Conservation (phyloP, 2,888 invertebrate species). For the Patella ulyssiponensis region DNA sequence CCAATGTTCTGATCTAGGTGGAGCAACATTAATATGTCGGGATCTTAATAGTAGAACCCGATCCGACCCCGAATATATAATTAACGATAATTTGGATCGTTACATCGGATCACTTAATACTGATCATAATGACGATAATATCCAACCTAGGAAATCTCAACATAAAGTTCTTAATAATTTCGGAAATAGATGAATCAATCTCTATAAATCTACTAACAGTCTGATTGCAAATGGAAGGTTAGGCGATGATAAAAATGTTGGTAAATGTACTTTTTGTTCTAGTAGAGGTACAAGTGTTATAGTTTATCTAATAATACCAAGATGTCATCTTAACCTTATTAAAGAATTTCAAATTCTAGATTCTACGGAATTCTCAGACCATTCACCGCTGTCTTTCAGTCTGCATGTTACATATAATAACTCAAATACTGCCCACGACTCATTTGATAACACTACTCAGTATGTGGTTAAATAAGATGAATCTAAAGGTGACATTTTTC, state of each 20-base stretch:
- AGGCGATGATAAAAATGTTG: conserved; percentile 16
- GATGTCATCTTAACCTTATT: background rate
- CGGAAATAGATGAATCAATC: conserved; percentile 14
- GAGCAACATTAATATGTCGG: background rate
- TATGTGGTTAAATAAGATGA: background rate
- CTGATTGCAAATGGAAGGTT: conserved; percentile 23
- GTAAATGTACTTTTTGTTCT: conserved; percentile 12
- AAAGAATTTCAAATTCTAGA: conserved; percentile 13
- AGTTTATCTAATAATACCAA: conserved; percentile 19
- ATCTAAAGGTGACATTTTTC: background rate
- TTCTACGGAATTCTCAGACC: conserved; percentile 14
- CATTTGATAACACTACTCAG: too few relatives aligned
- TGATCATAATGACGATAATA: background rate
- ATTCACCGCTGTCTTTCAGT: background rate
- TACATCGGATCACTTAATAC: too few relatives aligned
- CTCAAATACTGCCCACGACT: too few relatives aligned
- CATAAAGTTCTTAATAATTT: conserved; percentile 14
- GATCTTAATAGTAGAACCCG: conserved; percentile 1
- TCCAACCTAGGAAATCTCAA: background rate
- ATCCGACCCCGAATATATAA: background rate
- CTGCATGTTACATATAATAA: background rate
- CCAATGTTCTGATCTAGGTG: background rate
- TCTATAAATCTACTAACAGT: conserved; percentile 18
- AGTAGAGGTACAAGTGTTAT: conserved; percentile 16
- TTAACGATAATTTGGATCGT: background rate